Evolutionary conservation across 2,113 vertebrate species (phyloP).

Genomic region (Stigmatopora argus): DNA sequence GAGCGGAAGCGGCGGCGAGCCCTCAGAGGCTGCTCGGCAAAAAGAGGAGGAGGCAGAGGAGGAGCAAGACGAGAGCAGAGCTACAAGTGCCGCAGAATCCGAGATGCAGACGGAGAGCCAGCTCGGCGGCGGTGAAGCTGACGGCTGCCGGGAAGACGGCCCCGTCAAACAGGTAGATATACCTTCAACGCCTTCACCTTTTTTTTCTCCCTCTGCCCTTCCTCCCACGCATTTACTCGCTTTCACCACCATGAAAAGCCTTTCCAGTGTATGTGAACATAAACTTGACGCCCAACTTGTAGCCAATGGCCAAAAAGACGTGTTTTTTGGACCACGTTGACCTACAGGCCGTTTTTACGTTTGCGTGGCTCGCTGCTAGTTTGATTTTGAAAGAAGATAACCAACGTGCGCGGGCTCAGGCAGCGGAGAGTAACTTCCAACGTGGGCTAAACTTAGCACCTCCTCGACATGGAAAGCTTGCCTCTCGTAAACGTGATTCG

Average conservation of each 20-base stretch:
- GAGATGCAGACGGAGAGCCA: slow-evolving; percentile 55
- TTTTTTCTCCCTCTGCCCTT: slow-evolving; percentile 14
- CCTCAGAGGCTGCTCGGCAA: slow-evolving; percentile 39
- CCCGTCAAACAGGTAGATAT: slow-evolving; percentile 49
- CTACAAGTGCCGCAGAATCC: slow-evolving; percentile 59
- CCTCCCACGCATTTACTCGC: slow-evolving; percentile 16
- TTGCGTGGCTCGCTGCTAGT: slow-evolving; percentile 7
- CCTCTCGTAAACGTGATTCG: too few species aligned
- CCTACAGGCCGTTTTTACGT: slow-evolving; percentile 19
- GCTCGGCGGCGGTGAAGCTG: slow-evolving; percentile 43
- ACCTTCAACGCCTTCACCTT: slow-evolving; percentile 5
- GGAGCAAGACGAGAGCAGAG: slow-evolving; percentile 46
- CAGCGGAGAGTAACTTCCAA: too few species aligned
- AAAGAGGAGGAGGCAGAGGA: slow-evolving; percentile 46
- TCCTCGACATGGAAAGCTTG: too few species aligned
- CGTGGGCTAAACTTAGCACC: too few species aligned
- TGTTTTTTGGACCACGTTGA: slow-evolving; percentile 34
- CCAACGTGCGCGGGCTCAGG: not conserved
- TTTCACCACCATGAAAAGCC: slow-evolving; percentile 21
- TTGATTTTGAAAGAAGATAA: not conserved
- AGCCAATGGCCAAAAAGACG: slow-evolving; percentile 32
- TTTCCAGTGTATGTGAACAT: slow-evolving; percentile 7
- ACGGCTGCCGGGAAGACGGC: slow-evolving; percentile 47
- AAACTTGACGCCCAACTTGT: slow-evolving; percentile 9
- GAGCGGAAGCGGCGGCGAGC: slow-evolving; percentile 14